Evolutionary conservation across 2,797 vertebrate genomes (phyloP).

Genomic region (Diplodus puntazzo): DNA sequence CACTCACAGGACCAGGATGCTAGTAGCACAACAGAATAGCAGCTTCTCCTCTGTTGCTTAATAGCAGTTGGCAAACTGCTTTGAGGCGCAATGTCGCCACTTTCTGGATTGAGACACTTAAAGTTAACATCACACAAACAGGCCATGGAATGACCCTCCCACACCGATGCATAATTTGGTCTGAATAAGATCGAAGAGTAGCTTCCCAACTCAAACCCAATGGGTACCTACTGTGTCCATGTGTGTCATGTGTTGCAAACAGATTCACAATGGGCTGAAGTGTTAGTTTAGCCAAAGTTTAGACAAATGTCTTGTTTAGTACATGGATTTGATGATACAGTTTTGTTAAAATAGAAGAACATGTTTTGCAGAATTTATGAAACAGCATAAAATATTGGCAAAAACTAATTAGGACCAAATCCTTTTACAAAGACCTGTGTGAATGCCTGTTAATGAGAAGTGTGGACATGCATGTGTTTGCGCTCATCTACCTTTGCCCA

Average conservation of each 20-base stretch:
- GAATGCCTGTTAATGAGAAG: background rate
- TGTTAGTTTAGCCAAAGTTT: background rate
- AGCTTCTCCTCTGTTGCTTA: too few species aligned
- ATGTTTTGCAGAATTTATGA: background rate
- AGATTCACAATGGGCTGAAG: background rate
- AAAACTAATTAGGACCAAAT: background rate
- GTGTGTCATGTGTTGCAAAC: background rate
- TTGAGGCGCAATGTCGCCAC: too few species aligned
- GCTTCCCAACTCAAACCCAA: too few species aligned
- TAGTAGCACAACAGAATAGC: too few species aligned
- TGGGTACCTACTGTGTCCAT: background rate
- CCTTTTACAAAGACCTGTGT: background rate
- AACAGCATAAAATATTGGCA: background rate
- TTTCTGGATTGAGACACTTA: too few species aligned
- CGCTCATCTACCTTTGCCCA: constrained; percentile 91
- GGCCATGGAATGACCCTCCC: too few species aligned
- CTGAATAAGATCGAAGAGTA: too few species aligned
- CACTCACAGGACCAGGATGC: too few species aligned
- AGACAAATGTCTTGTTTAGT: too few species aligned
- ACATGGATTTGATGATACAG: background rate
- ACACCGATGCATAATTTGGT: too few species aligned
- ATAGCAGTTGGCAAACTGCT: too few species aligned
- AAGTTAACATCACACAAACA: too few species aligned
- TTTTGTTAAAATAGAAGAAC: background rate
- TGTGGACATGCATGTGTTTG: background rate